A percentile compares a stretch with the other conserved stretches of the same genome.
These are phyloP conservation scores for Tychaedon coryphoeus DNA, from an alignment of 2,113 vertebrate genomes.

Conservation along the genomic window DNA sequence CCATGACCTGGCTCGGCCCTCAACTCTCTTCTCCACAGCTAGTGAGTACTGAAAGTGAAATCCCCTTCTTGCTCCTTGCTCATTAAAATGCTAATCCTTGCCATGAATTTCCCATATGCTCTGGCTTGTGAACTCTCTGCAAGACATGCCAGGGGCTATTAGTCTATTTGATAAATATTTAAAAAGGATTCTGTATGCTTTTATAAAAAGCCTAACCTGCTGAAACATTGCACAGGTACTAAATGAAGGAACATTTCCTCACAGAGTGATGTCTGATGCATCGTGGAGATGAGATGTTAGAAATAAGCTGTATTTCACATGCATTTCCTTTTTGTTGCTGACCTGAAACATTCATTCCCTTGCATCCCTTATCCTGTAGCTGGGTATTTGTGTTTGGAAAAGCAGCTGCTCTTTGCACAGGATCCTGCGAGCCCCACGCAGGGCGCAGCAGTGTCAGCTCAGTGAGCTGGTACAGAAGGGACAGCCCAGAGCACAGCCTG, in stretches of 20 bases:
- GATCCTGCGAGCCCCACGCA: not conserved
- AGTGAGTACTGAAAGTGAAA: constrained; percentile 77
- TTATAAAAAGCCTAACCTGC: not conserved
- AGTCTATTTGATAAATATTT: not conserved
- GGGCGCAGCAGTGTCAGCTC: not conserved
- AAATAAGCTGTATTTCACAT: not conserved
- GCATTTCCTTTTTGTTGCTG: not conserved
- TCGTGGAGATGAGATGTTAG: not conserved
- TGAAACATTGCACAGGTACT: not conserved
- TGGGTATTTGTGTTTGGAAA: not conserved
- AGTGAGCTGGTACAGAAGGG: not conserved
- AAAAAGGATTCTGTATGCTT: not conserved
- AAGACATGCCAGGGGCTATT: not conserved
- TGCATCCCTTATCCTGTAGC: not conserved
- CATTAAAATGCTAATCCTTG: not conserved
- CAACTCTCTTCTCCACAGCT: constrained; percentile 92
- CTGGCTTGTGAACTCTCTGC: not conserved
- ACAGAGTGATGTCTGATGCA: not conserved
- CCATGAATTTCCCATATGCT: not conserved
- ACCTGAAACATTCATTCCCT: not conserved
- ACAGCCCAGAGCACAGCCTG: not conserved
- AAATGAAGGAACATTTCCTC: not conserved
- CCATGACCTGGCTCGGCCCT: constrained; percentile 90
- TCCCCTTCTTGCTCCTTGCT: not conserved
- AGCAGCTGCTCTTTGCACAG: not conserved